These are phyloP conservation scores for Maccullochella peelii DNA, from an alignment of 2,113 vertebrate genomes.

Conservation along the genomic window DNA sequence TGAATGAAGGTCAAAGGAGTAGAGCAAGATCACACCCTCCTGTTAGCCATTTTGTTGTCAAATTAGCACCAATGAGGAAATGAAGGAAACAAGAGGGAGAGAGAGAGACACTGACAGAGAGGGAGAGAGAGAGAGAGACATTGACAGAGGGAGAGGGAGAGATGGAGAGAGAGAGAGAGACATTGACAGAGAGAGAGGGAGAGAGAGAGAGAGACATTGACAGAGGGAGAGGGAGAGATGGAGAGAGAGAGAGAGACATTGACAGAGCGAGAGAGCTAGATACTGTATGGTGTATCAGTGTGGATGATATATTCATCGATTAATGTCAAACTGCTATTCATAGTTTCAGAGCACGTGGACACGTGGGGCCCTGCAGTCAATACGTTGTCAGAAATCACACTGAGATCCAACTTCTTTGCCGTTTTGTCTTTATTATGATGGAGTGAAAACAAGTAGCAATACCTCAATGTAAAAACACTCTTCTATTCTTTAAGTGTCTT, in stretches of 20 bases:
- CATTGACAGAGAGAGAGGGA: not conserved
- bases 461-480: not conserved
- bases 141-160: not conserved
- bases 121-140: not conserved
- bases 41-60: slow-evolving; percentile 6
- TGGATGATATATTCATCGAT: slow-evolving; percentile 52
- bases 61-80: slow-evolving; percentile 5
- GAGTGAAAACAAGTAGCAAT: not conserved
- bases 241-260: not conserved
- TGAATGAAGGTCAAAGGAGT: slow-evolving; percentile 59
- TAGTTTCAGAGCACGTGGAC: slow-evolving; percentile 26
- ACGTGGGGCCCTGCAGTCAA: not conserved
- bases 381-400: slow-evolving; percentile 11
- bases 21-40: not conserved
- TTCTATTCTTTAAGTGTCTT: too few relatives aligned
- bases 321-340: slow-evolving; percentile 53
- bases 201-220: not conserved
- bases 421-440: not conserved
- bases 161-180: too few relatives aligned
- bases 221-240: not conserved
- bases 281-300: slow-evolving; percentile 32
- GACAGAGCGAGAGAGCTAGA: slow-evolving; percentile 7
- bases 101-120: not conserved
- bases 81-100: not conserved
- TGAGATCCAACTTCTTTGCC: not conserved